Evolutionary conservation across 2,113 vertebrate genomes (phyloP).

Genomic region (Heterotis niloticus): DNA sequence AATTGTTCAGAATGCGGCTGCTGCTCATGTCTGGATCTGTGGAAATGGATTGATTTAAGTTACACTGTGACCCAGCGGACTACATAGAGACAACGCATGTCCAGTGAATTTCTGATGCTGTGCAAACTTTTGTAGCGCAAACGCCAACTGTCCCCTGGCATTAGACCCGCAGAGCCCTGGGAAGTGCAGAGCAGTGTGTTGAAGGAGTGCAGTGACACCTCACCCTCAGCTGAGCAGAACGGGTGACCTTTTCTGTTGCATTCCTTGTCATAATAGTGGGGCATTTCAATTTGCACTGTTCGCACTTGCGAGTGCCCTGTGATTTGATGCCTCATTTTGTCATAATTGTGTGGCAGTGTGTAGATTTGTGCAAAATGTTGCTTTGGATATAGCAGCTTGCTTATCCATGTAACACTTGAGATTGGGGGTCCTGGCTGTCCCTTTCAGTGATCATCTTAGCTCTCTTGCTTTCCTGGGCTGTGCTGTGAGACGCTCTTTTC

Average conservation of each 20-base stretch:
- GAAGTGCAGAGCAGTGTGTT: too few species aligned
- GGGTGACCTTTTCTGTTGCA: too few species aligned
- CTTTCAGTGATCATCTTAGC: not conserved
- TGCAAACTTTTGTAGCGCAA: not conserved
- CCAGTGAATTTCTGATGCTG: not conserved
- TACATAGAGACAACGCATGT: not conserved
- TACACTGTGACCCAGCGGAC: not conserved
- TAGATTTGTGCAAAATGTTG: not conserved
- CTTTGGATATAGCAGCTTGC: not conserved
- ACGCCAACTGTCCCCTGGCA: not conserved
- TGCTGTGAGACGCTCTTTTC: not conserved
- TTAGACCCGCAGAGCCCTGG: not conserved
- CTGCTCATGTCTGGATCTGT: not conserved
- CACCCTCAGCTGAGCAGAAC: too few species aligned
- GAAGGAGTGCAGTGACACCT: too few species aligned
- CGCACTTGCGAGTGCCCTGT: not conserved
- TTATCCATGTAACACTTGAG: not conserved
- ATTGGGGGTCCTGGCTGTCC: not conserved
- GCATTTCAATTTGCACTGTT: not conserved
- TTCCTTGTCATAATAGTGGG: too few species aligned
- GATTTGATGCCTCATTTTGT: not conserved
- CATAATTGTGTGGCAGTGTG: not conserved
- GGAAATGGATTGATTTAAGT: not conserved
- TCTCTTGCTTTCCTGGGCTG: not conserved
- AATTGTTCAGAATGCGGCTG: conserved; percentile 5